Evolutionary conservation across 2,113 vertebrate species (phyloP), one percentile per base, ranked within the genome.

Genomic region (Empidonax traillii): DNA sequence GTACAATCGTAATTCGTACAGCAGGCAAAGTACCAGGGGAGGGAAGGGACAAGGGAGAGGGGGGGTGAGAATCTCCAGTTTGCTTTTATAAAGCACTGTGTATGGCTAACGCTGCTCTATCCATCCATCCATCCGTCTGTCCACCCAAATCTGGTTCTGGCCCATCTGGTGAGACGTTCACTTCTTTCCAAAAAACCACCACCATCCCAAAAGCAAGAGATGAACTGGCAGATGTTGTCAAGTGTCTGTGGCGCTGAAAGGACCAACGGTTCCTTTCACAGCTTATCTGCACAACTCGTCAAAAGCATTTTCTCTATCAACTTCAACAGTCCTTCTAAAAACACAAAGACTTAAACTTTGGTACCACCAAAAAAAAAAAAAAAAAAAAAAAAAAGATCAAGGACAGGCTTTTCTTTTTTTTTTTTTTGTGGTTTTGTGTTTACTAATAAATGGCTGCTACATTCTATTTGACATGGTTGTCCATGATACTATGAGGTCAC

Each of bases 1-100:
- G 97, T 98, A 96, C 98, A 98, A 95, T 98, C 97, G 96, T 98
- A 98, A 98, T 98, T 98, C 98, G 97, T 98, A 97, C 97, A 98
- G 98, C 98, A 98, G 98, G 98, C 98, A 98, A 98, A 98, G 89
- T 97, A 98, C 96, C 97, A 94, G 97, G 96, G 95, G 86, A 95
- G 94, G 90, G 85, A 92, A 63, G 94, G 96, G 89, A 81, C 15
- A 2, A 86, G 79, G 79, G 73, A 78, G 46, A 69, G 46, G 81
- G 81, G 81, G 14, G 46, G 49, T 77, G 79, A 89, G 90, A 96
- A 85, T 94, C 90, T 96, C 96, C 97, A 96, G 92, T 96, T 91
- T 87, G 94, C 95, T 97, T 86, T 97, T 96, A 95, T 96, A 96
- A 98, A 98, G 94, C 94, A 83, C 81, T 94, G 76, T 89, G 82